Evolutionary conservation across 2,113 vertebrate species (phyloP), one percentile per base, ranked within the genome.

Genomic region (Chaetops frenatus): DNA sequence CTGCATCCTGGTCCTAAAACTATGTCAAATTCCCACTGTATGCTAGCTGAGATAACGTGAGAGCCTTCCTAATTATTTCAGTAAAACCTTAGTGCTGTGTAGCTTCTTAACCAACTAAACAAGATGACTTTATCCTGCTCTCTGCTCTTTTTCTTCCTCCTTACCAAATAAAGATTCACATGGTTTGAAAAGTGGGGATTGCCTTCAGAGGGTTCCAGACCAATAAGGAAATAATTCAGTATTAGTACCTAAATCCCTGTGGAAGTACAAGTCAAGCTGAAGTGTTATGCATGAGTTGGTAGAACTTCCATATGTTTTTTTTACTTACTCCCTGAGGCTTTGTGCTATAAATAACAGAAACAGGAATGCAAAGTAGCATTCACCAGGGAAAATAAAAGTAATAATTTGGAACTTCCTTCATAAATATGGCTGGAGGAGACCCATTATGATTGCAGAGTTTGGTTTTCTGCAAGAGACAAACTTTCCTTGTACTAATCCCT

Each of bases 291-390:
- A 57, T 92, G 84, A 91, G 58, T 91, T 89, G 71, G 64, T 91
- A 86, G 83, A 86, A 87, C 35, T 38, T 80, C 91, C 72, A 29
- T 92, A 91, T 94, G 91, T 95, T 96, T 84, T 92, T 88, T 94
- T 44, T 81, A 47, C 50, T 86, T 53, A 40, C 62, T 86, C 94
- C 95, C 81, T 31, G 81, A 94, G 81, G 92, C 62, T 72, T 42
- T 93, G 57, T 29, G 47, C 78, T 88, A 87, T 95, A 94, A 96
- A 96, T 93, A 97, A 86, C 79, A 87, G 74, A 56, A 93, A 64
- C 47, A 45, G 73, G 67, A 93, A 91, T 81, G 73, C 62, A 85
- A 91, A 95, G 36, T 15, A 94, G 70, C 40, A 25, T 28, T 91
- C 77, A 85, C 82, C 40, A 36, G 60, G 51, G 70, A 78, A 45